phyloP scores from a whole-genome alignment of 1,140 invertebrate species.

The Trialeurodes vaporariorum region DNA sequence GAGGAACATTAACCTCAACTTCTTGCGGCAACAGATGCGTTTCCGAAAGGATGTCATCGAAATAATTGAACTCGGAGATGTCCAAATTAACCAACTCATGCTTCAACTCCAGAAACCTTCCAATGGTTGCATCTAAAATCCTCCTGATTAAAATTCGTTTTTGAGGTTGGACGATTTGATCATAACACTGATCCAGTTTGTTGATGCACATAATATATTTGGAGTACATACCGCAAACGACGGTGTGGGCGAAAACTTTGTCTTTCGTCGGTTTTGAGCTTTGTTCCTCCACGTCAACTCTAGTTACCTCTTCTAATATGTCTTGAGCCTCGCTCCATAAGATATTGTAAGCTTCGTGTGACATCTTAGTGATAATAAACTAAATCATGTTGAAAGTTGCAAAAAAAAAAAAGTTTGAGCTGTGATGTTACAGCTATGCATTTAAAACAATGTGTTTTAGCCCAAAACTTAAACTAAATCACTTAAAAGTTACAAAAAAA shows the following conservation, averaged over 20 bases:
- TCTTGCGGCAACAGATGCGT: constrained; percentile 41
- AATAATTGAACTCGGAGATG: constrained; percentile 73
- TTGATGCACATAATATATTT: constrained; percentile 68
- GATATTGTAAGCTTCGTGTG: constrained; percentile 54
- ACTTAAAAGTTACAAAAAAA: too few relatives aligned
- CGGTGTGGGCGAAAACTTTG: constrained; percentile 41
- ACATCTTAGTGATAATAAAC: constrained; percentile 40
- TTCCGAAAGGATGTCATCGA: constrained; percentile 59
- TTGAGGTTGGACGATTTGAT: constrained; percentile 86
- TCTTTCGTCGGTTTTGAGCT: constrained; percentile 47
- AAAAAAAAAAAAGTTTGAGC: neutral
- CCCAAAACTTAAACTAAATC: too few relatives aligned
- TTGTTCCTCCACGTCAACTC: constrained; percentile 48
- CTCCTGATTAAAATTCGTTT: constrained; percentile 68
- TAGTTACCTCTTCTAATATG: constrained; percentile 47
- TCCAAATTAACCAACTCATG: constrained; percentile 78
- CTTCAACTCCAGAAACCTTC: constrained; percentile 60
- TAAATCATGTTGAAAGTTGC: constrained; percentile 38
- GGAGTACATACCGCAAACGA: constrained; percentile 52
- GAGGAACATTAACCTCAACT: constrained; percentile 40
- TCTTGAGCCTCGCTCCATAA: constrained; percentile 50
- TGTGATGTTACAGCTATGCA: too few relatives aligned
- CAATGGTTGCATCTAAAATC: constrained; percentile 65
- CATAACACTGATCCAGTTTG: constrained; percentile 66
- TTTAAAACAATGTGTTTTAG: too few relatives aligned